Percentiles rank a stretch among this genome's conserved stretches.
Conservation (phyloP, 2,888 invertebrate genomes). For the Caenorhabditis doughertyi region DNA sequence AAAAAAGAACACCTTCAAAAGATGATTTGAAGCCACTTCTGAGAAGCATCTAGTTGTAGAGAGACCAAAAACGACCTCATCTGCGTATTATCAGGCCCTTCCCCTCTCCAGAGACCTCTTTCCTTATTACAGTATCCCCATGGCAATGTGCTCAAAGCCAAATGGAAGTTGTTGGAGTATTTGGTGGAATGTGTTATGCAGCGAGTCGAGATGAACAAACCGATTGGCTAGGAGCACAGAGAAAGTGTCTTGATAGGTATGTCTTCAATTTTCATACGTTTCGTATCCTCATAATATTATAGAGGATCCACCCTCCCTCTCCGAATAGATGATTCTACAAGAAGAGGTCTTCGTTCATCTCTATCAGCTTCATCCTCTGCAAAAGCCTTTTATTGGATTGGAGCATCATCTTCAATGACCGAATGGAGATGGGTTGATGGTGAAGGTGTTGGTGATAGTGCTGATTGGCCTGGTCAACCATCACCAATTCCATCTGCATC, state of each 20-base stretch:
- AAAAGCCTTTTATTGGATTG: constrained; percentile 79
- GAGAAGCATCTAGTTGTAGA: no score
- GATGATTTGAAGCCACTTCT: no score
- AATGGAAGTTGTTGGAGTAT: constrained; percentile 76
- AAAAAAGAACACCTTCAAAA: no score
- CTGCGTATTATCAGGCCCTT: no score
- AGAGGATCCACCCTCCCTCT: constrained; percentile 68
- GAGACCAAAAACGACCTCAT: no score
- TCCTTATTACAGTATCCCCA: constrained; percentile 75
- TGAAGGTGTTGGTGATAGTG: constrained; percentile 62
- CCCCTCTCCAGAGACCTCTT: no score
- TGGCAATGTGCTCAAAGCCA: constrained; percentile 78
- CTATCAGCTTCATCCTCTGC: constrained; percentile 62
- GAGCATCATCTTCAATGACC: constrained; percentile 67
- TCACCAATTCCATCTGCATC: constrained; percentile 59
- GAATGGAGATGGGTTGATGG: constrained; percentile 77
- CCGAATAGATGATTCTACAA: constrained; percentile 62
- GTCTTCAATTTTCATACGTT: no score
- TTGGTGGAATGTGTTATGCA: constrained; percentile 74
- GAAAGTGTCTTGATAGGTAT: constrained; percentile 70
- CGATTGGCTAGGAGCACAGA: constrained; percentile 76
- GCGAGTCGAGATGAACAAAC: constrained; percentile 73
- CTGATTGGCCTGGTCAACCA: constrained; percentile 68
- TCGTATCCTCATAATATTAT: neutral
- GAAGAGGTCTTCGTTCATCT: constrained; percentile 67